Evolutionary conservation across 2,113 vertebrate genomes (phyloP).

Genomic region (Entelurus aequoreus): DNA sequence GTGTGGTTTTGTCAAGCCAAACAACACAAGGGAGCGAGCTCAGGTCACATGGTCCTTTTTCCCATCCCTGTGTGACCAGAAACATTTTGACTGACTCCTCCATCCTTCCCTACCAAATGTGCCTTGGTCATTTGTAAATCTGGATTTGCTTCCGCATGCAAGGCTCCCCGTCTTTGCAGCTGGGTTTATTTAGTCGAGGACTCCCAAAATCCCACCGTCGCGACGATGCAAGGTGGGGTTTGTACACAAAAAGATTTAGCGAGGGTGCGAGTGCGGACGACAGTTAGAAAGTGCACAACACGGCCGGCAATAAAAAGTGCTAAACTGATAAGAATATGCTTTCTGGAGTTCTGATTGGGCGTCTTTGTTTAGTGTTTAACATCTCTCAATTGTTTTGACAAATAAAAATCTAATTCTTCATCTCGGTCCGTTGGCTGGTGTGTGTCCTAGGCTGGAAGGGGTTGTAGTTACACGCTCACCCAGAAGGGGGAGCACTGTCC

Average conservation of each 20-base stretch:
- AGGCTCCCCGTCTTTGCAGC: constrained; percentile 32
- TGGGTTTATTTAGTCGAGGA: constrained; percentile 27
- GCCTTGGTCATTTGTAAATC: constrained; percentile 71
- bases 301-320: constrained; percentile 73
- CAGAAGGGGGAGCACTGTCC: constrained; percentile 40
- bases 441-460: constrained; percentile 13
- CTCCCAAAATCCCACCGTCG: constrained; percentile 40
- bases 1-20: constrained; percentile 18
- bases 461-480: constrained; percentile 25
- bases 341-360: constrained; percentile 58
- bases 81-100: constrained; percentile 16
- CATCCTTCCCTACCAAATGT: constrained; percentile 70
- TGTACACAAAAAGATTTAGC: constrained; percentile 42
- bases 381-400: constrained; percentile 72
- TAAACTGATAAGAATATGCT: constrained; percentile 58
- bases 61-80: constrained; percentile 21
- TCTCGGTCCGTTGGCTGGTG: constrained; percentile 31
- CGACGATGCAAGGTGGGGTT: constrained; percentile 25
- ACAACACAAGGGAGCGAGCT: constrained; percentile 13
- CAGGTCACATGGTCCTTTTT: constrained; percentile 20
- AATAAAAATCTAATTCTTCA: constrained; percentile 71
- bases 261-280: constrained; percentile 47
- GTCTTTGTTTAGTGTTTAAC: constrained; percentile 74
- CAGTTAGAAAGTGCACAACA: constrained; percentile 52
- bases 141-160: constrained; percentile 59